Conservation (phyloP, 2,797 vertebrate genomes). For the Eulemur mongoz region DNA sequence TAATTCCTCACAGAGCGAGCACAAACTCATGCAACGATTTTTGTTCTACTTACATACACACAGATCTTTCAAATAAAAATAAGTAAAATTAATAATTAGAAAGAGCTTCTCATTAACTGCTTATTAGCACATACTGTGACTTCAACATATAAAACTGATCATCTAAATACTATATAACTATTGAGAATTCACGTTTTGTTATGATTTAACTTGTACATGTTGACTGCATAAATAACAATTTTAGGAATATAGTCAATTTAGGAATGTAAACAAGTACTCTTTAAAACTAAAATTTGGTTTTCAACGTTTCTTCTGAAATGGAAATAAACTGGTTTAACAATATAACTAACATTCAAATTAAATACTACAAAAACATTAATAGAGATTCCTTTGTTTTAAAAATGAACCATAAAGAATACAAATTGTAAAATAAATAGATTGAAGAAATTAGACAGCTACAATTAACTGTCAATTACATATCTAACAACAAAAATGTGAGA, state of each 20-base stretch:
- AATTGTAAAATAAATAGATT: constrained; percentile 23
- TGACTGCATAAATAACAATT: not conserved
- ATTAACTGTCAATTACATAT: not conserved
- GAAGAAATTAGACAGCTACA: constrained; percentile 26
- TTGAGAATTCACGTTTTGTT: not conserved
- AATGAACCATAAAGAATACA: constrained; percentile 26
- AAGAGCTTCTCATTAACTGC: not conserved
- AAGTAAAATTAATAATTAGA: not conserved
- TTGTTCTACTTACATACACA: not conserved
- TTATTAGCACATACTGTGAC: not conserved
- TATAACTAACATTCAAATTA: constrained; percentile 10
- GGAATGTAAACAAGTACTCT: not conserved
- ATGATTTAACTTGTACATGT: not conserved
- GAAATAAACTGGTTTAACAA: constrained; percentile 13
- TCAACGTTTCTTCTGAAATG: constrained; percentile 23
- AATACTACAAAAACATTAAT: constrained; percentile 30
- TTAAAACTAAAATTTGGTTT: constrained; percentile 8
- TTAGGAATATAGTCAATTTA: not conserved
- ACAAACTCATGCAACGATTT: not conserved
- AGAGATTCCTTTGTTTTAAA: constrained; percentile 37
- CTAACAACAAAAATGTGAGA: constrained; percentile 39
- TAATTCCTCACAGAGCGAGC: not conserved
- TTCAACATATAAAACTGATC: not conserved
- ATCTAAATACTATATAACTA: not conserved
- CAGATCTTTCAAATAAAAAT: not conserved